Evolutionary conservation across 2,797 vertebrate species (phyloP).

Genomic region (Epinephelus coioides): DNA sequence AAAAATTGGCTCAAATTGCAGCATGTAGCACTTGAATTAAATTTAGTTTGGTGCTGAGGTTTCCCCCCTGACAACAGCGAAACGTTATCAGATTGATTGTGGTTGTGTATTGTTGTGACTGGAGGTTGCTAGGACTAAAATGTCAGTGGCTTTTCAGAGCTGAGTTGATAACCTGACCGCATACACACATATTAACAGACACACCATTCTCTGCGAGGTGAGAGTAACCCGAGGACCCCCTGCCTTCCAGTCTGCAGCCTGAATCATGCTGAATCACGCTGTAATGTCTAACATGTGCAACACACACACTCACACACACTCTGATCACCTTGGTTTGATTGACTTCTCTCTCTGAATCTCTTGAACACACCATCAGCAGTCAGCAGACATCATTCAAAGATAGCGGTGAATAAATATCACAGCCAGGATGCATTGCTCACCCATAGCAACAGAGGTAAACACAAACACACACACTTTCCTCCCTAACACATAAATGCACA

Average conservation of each 20-base stretch:
- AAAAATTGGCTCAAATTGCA: background rate
- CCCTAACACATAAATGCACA: background rate
- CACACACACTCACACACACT: slow-evolving; percentile 28
- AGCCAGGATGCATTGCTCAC: slow-evolving; percentile 63
- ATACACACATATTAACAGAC: background rate
- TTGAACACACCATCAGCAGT: slow-evolving; percentile 39
- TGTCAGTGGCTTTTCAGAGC: slow-evolving; percentile 37
- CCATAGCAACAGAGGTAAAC: slow-evolving; percentile 82
- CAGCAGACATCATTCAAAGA: slow-evolving; percentile 68
- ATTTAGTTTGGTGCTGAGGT: background rate
- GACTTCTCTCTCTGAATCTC: slow-evolving; percentile 24
- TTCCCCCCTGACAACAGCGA: background rate
- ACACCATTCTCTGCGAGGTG: slow-evolving; percentile 41
- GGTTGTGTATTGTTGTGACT: slow-evolving; percentile 61
- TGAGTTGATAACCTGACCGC: slow-evolving; percentile 31
- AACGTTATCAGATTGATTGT: slow-evolving; percentile 7
- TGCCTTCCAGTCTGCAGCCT: slow-evolving; percentile 47
- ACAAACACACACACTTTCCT: slow-evolving; percentile 59
- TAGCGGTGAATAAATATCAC: slow-evolving; percentile 75
- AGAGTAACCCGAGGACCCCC: slow-evolving; percentile 60
- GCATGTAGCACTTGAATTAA: background rate
- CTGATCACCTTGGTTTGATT: slow-evolving; percentile 15
- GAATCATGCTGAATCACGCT: slow-evolving; percentile 73
- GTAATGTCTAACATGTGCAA: background rate
- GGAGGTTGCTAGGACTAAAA: slow-evolving; percentile 66